A percentile compares a stretch with the other conserved stretches of the same genome.
Evolutionary conservation across 2,113 vertebrate genomes (phyloP).

Genomic region (Chaetorhynchus papuensis): DNA sequence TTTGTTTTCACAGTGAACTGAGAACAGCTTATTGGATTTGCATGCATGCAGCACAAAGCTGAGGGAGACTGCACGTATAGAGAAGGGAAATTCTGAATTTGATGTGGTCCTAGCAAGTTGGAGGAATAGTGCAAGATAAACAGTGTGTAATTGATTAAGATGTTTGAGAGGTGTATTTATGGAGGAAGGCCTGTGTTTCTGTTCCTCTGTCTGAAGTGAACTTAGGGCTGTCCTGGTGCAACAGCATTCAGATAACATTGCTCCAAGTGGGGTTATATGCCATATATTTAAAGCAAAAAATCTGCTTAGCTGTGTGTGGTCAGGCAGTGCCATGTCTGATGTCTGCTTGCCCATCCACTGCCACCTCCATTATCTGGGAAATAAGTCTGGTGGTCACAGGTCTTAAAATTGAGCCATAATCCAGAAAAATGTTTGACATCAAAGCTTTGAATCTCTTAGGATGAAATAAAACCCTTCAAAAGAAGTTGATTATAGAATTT

Average conservation of each 20-base stretch:
- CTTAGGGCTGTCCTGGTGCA: rapidly evolving
- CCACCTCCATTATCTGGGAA: not conserved
- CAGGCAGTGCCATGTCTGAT: not conserved
- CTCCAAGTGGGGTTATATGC: not conserved
- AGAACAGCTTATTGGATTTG: not conserved
- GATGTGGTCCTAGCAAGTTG: not conserved
- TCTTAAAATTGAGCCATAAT: not conserved
- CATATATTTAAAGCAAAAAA: not conserved
- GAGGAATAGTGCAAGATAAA: not conserved
- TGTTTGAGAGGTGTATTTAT: not conserved
- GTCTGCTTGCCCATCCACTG: not conserved
- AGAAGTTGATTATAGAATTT: not conserved
- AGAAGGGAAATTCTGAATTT: not conserved
- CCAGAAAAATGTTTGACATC: not conserved
- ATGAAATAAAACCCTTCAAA: not conserved
- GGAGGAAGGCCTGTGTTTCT: not conserved
- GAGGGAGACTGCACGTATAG: not conserved
- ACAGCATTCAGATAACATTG: rapidly evolving
- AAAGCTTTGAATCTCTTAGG: not conserved
- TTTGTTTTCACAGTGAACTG: not conserved
- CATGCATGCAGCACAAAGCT: not conserved
- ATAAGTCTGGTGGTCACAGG: rapidly evolving
- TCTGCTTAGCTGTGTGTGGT: not conserved
- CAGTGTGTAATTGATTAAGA: not conserved
- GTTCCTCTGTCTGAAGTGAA: not conserved